Evolutionary conservation across 2,797 vertebrate genomes (phyloP), one percentile per base, ranked within the genome.

Genomic region (Chaetodon trifasciatus): DNA sequence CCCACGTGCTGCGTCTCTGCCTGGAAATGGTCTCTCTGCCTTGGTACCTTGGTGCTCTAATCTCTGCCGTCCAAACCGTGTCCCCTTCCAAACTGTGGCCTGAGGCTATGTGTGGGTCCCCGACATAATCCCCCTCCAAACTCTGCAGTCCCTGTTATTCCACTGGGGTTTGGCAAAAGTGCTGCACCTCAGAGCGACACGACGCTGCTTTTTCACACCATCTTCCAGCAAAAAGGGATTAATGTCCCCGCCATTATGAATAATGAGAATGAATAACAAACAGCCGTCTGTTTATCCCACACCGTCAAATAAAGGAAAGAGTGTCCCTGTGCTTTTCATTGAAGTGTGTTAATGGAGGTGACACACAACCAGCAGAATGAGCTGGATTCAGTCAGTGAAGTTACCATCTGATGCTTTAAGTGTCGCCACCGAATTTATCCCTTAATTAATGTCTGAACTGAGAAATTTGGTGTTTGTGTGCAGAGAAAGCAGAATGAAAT

Each of bases 41-140:
- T 63, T 79, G 28, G 3, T 19, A 86, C 88, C 80, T 87, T 81
- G 81, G 73, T 70, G 55, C 87, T 92, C 89, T 95, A 95, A 96
- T 96, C 95, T 92, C 91, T 69, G 81, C 58, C 52, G 70, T 91
- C 92, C 92, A 93, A 94, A 93, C 88, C 86, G 89, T 89, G 86
- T 89, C 89, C 86, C 74, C 76, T 88, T 85, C 81, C 84, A 88
- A 93, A 92, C 90, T 85, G 74, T 89, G 88, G 91, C 95, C 94
- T 24, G 28, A 73, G 95, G 94, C 95, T 68, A 89, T 77, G 85
- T 86, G 88, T 83, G 89, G 85, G 82, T 85, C 88, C 82, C 76
- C 74, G 9, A 53, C 91, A 74, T 95, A 95, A 95, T 96, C 95
- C 91, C 85, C 80, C 52, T 86, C 79, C 40, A 72, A 90, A 90